phyloP scores from a whole-genome alignment of 2,888 invertebrate genomes.

The Oasisia sp. region DNA sequence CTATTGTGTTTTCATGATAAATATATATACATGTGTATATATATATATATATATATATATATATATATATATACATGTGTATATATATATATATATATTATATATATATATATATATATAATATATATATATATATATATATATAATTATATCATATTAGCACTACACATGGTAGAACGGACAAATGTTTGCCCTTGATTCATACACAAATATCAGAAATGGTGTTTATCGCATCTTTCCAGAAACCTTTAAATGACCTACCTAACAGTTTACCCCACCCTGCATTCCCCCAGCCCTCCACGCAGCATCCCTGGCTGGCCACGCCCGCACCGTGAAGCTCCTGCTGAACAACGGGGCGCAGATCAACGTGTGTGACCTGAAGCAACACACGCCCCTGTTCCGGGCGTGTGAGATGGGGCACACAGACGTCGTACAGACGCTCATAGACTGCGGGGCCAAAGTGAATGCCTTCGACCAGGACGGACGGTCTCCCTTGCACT shows the following conservation, averaged over 20 bases:
- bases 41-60: too few relatives aligned
- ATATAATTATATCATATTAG: too few relatives aligned
- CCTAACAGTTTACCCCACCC: not conserved
- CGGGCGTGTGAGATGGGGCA: constrained; percentile 47
- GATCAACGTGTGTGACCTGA: constrained; percentile 59
- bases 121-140: too few relatives aligned
- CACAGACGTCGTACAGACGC: constrained; percentile 59
- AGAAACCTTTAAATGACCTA: not conserved
- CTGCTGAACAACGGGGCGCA: constrained; percentile 58
- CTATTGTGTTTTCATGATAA: too few relatives aligned
- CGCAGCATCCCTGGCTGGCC: constrained; percentile 63
- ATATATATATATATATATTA: too few relatives aligned
- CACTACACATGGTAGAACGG: too few relatives aligned
- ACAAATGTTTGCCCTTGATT: too few relatives aligned
- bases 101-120: too few relatives aligned
- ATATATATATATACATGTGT: too few relatives aligned
- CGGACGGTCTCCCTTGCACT: constrained; percentile 64
- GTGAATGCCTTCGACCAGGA: constrained; percentile 63
- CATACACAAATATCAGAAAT: too few relatives aligned
- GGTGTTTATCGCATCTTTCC: too few relatives aligned
- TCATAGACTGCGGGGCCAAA: constrained; percentile 62
- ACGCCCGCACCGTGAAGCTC: constrained; percentile 59
- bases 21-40: too few relatives aligned
- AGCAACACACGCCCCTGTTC: constrained; percentile 64
- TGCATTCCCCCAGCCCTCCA: constrained; percentile 60